A percentile compares a stretch with the other conserved stretches of the same genome.
Evolutionary conservation across 2,888 invertebrate species (phyloP).

Genomic region (Conchocele bisecta): DNA sequence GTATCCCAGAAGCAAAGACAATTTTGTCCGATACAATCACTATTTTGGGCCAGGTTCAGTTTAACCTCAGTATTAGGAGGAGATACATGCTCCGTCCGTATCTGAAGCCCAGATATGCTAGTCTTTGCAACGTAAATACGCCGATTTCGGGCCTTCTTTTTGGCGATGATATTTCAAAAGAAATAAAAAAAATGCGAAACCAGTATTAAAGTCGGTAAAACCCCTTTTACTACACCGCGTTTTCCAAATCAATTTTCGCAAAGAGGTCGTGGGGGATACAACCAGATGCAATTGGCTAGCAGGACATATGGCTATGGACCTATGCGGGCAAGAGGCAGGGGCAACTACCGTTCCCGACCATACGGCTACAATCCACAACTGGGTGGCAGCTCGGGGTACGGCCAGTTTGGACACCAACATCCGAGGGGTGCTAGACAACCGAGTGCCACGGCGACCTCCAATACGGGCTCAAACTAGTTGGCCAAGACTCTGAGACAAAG

Average conservation of each 20-base stretch:
- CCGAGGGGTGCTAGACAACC: neutral
- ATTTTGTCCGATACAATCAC: neutral
- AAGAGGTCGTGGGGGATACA: neutral
- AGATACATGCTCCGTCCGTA: constrained; percentile 1
- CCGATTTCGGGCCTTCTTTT: neutral
- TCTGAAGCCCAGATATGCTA: neutral
- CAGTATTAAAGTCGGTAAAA: neutral
- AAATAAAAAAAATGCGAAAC: constrained; percentile 9
- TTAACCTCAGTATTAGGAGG: neutral
- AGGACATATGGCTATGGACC: neutral
- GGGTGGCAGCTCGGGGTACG: too few species aligned
- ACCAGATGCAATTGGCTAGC: neutral
- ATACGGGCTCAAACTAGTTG: too few species aligned
- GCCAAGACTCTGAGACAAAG: neutral
- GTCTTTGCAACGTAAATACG: neutral
- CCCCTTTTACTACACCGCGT: neutral
- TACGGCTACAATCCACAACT: too few species aligned
- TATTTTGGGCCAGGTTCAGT: neutral
- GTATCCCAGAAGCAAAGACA: neutral
- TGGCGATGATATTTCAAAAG: constrained; percentile 7
- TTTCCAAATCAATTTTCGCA: neutral
- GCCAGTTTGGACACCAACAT: too few species aligned
- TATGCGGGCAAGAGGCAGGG: neutral
- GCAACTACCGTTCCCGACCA: neutral
- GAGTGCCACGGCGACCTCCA: neutral